Evolutionary conservation across 92 coral and sea anemone species (phyloP).

Genomic region (Porites divaricata): DNA sequence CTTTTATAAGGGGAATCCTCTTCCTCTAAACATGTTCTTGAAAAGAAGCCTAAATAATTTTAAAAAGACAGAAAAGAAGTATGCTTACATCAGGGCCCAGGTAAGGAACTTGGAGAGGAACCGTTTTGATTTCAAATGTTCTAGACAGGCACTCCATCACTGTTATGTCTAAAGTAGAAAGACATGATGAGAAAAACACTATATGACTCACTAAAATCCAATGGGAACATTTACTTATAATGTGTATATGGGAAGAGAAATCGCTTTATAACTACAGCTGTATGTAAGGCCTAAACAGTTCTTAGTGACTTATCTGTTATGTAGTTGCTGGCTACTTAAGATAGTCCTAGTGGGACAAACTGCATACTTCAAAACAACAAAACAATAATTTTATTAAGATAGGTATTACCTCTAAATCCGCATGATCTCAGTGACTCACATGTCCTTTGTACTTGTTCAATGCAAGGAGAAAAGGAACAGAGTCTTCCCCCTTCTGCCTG

Average conservation of each 20-base stretch:
- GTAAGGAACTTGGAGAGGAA: slow-evolving; percentile 72
- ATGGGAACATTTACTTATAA: not conserved
- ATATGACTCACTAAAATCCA: too few relatives aligned
- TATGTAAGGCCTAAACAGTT: too few relatives aligned
- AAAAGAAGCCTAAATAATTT: too few relatives aligned
- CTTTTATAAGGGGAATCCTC: too few relatives aligned
- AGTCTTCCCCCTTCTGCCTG: slow-evolving; percentile 91
- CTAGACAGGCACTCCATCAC: slow-evolving; percentile 91
- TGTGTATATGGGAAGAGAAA: not conserved
- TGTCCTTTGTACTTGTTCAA: slow-evolving; percentile 97
- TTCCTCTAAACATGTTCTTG: too few relatives aligned
- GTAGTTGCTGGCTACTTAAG: too few relatives aligned
- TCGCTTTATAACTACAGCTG: too few relatives aligned
- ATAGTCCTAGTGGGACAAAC: too few relatives aligned
- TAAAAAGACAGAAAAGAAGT: too few relatives aligned
- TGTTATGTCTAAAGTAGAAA: slow-evolving; percentile 57
- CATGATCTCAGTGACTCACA: slow-evolving; percentile 72
- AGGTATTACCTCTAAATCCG: slow-evolving; percentile 86
- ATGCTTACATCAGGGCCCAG: slow-evolving; percentile 64
- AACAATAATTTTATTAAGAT: too few relatives aligned
- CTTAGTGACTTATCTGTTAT: too few relatives aligned
- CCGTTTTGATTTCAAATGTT: slow-evolving; percentile 73
- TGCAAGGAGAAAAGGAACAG: slow-evolving; percentile 98
- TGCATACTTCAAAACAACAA: too few relatives aligned
- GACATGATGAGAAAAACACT: not conserved